Evolutionary conservation across 2,888 invertebrate species (phyloP).

Genomic region (Sarcophaga caerulescens): DNA sequence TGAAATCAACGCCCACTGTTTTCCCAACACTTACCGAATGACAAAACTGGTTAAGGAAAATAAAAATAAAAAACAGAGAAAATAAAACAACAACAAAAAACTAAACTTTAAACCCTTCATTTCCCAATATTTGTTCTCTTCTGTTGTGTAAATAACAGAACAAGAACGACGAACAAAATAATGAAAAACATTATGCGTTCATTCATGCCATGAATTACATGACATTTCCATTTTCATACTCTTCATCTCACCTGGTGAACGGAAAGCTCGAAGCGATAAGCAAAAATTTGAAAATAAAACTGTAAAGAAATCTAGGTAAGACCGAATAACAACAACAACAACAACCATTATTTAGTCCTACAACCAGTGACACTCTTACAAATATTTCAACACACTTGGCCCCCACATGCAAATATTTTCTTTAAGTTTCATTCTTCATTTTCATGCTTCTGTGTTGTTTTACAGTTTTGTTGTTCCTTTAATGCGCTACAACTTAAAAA

Average conservation of each 20-base stretch:
- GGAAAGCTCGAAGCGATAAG: conserved; percentile 54
- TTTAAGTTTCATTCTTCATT: background rate
- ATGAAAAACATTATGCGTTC: conserved; percentile 1
- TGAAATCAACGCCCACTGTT: conserved; percentile 7
- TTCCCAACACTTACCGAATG: background rate
- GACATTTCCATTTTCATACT: conserved; percentile 61
- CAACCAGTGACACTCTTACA: background rate
- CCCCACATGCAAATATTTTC: conserved; percentile 10
- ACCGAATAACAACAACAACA: conserved; percentile 4
- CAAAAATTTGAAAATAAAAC: background rate
- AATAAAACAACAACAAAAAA: background rate
- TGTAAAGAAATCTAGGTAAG: conserved; percentile 43
- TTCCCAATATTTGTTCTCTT: conserved; percentile 13
- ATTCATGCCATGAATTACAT: conserved; percentile 39
- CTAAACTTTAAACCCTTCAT: conserved; percentile 35
- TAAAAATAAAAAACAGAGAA: background rate
- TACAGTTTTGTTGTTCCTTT: background rate
- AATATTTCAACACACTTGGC: conserved; percentile 36
- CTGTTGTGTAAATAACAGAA: background rate
- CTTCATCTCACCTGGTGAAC: conserved; percentile 31
- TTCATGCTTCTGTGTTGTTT: conserved; percentile 8
- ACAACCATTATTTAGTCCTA: background rate
- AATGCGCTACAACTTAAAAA: background rate
- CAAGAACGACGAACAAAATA: background rate
- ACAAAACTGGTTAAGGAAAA: background rate